A percentile compares a stretch with the other conserved stretches of the same genome.
These are phyloP conservation scores for Dinoponera quadriceps DNA, from an alignment of 1,140 invertebrate species.

Conservation along the genomic window DNA sequence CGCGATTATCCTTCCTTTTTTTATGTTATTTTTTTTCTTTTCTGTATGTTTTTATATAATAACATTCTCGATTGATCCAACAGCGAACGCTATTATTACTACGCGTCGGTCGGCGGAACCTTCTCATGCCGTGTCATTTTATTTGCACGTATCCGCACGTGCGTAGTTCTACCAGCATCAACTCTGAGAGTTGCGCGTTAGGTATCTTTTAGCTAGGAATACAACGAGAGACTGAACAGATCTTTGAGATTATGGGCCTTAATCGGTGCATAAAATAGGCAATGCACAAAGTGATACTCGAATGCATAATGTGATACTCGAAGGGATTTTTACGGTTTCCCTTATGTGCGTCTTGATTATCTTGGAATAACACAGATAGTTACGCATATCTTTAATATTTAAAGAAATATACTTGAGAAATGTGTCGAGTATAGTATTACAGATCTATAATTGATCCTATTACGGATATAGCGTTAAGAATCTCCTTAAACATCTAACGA, in stretches of 20 bases:
- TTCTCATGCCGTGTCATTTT: conserved; percentile 43
- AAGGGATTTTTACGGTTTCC: conserved; percentile 60
- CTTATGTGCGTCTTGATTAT: conserved; percentile 55
- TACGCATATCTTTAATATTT: conserved; percentile 36
- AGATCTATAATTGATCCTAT: neutral
- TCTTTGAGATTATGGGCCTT: conserved; percentile 53
- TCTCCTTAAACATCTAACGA: neutral
- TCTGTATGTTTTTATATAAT: too few relatives aligned
- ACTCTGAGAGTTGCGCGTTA: conserved; percentile 67
- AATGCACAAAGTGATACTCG: conserved; percentile 65
- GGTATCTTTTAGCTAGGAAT: conserved; percentile 54
- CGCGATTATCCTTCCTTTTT: neutral
- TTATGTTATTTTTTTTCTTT: too few relatives aligned
- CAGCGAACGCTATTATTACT: neutral
- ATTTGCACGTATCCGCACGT: conserved; percentile 46
- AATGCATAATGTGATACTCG: conserved; percentile 68
- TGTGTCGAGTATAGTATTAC: neutral
- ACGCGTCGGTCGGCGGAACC: neutral
- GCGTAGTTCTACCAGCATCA: conserved; percentile 47
- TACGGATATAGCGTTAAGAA: conserved; percentile 5
- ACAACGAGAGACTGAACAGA: conserved; percentile 57
- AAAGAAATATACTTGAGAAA: neutral
- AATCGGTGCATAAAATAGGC: conserved; percentile 44
- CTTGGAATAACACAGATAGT: conserved; percentile 67
- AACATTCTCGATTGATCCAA: neutral